These are phyloP conservation scores for Poecilobothrus nobilitatus DNA, from an alignment of 2,888 invertebrate genomes.

Conservation along the genomic window DNA sequence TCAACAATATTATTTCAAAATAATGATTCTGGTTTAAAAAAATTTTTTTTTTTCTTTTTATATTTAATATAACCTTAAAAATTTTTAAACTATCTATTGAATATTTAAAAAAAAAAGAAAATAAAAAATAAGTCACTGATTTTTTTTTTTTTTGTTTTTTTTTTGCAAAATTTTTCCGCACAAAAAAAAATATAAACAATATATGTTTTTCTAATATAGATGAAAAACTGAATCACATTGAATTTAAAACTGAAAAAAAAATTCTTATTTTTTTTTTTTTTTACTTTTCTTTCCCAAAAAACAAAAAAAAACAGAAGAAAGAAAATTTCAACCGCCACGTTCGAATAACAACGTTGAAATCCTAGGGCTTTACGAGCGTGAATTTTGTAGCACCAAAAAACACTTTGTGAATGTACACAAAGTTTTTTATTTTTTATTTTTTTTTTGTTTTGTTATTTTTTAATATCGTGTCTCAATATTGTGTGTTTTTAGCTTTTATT, in stretches of 20 bases:
- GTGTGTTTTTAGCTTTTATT: background rate
- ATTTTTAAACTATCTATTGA: too few relatives aligned
- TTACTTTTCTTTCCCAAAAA: background rate
- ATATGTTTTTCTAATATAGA: background rate
- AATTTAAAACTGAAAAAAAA: background rate
- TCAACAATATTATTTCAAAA: too few relatives aligned
- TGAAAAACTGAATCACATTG: background rate
- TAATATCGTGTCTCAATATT: background rate
- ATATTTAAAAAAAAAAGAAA: too few relatives aligned
- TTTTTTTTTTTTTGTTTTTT: background rate
- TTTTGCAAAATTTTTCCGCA: background rate
- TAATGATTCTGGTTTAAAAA: too few relatives aligned
- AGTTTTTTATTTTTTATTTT: background rate
- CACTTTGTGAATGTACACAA: slow-evolving; percentile 7
- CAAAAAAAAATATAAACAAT: too few relatives aligned
- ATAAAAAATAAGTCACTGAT: background rate
- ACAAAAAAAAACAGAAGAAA: too few relatives aligned
- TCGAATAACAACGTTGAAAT: slow-evolving; percentile 10
- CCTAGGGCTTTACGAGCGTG: slow-evolving; percentile 11
- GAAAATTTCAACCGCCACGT: slow-evolving; percentile 10
- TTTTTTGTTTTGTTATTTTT: background rate
- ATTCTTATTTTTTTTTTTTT: background rate
- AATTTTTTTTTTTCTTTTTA: too few relatives aligned
- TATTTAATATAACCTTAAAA: too few relatives aligned
- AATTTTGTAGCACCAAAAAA: slow-evolving; percentile 11